Evolutionary conservation across 2,113 vertebrate species (phyloP).

Genomic region (human): DNA sequence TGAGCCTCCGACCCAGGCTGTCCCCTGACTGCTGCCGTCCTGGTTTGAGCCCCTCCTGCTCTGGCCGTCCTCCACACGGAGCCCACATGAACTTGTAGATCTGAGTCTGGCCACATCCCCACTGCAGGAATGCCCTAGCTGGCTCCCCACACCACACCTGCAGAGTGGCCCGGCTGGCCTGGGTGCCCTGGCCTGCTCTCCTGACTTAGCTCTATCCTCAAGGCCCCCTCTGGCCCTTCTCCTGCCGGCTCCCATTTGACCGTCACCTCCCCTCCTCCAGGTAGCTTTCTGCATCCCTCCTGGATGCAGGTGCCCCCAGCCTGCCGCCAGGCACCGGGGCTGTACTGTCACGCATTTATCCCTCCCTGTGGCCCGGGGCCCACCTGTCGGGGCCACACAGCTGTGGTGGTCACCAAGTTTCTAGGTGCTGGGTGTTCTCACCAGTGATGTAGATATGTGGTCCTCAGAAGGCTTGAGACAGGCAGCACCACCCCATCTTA

Average conservation of each 20-base stretch:
- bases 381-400: not conserved
- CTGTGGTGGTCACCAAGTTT: not conserved
- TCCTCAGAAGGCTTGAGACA: not conserved
- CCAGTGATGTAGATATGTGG: not conserved
- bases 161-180: no score
- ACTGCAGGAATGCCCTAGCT: not conserved
- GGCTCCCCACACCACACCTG: no score
- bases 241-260: not conserved
- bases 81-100: not conserved
- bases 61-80: not conserved
- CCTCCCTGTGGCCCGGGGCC: not conserved
- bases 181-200: not conserved
- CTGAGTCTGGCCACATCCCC: not conserved
- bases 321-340: accelerated
- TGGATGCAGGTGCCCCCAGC: no score
- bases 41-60: not conserved
- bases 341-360: not conserved
- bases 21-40: not conserved
- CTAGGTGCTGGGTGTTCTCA: not conserved
- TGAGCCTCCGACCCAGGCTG: not conserved
- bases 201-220: not conserved
- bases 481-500: not conserved
- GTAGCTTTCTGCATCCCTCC: not conserved
- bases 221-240: not conserved
- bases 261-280: not conserved